Base-by-base conservation (phyloP, 2,888 invertebrate genomes). In the Drosophila koepferae region DNA sequence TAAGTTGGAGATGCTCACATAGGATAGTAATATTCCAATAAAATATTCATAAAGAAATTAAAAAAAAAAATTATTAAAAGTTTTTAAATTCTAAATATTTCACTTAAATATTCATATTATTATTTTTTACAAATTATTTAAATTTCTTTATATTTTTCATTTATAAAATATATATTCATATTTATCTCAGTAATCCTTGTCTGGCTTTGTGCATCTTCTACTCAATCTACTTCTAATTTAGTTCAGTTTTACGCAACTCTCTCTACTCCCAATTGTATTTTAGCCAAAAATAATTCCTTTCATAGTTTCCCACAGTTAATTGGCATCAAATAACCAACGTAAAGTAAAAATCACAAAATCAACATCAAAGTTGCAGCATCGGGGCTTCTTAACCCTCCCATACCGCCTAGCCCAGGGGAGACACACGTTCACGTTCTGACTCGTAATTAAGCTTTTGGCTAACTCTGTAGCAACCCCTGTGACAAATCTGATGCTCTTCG, bases 401-500 rank as follows among this genome's bases (percentile, higher is more conserved):
- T 5, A 8, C 14, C 14, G 20, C 16, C n/a, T 10, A 31, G 3
- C 51, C 51, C 34, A 20, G 36, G 51, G 51, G 34, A 51, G 7
- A 18, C 38, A 20, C 53, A 58, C 46, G 41, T 41, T 53, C 59
- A 59, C 28, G 28, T 61, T 44, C 34, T 46, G 72, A 79, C 49
- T 51, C 51, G 86, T 85, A 85, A 89, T 85, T 85, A 89, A 87
- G 77, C 74, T 82, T 72, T 73, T 51, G 68, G 63, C 20, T 43
- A 41, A 61, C 62, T 44, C 36, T 16, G 28, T 18, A 56, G 34
- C 87, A 77, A 83, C 82, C 82, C 88, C 82, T 82, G 72, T 74
- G 88, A 79, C 87, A 79, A 84, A 76, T 87, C 88, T 63, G 80
- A 70, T 75, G 60, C 73, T 31, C 63, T 63, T n/a, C 40, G 64